Base-by-base conservation (phyloP, 2,797 vertebrate species). In the Thaleichthys pacificus region DNA sequence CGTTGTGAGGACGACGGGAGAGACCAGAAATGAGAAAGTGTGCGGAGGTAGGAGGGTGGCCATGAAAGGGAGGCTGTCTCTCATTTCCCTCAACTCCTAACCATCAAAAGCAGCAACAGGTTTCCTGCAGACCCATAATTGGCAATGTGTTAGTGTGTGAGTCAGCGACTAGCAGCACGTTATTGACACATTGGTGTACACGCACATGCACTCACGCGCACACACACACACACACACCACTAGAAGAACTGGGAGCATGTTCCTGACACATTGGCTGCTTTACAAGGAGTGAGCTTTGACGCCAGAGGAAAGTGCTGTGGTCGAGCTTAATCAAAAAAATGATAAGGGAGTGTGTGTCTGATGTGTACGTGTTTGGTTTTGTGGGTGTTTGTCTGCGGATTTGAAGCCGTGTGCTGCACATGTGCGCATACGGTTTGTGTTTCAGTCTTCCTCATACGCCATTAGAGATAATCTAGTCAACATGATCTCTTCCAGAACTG, bases 101-200 rank as follows among this genome's bases (percentile, higher is more conserved):
- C 68, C 69, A 60, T 70, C 60, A 72, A 71, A 70, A 75, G 73
- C 74, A 66, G 66, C 42, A 54, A 70, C 74, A 42, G 69, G 74
- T 54, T 71, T 57, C 14, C 47, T 76, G 70, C 66, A 73, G 70
- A 22, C 68, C 78, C 72, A 72, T 83, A 85, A 76, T 76, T 82
- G 82, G 80, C 73, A 73, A 81, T 70, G 74, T 78, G 73, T 68
- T 42, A 42, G 38, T 42, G 32, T 35, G 32, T 8, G 63, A 73
- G 61, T 63, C 61, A 62, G 66, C 62, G 21, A 49, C 21, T 57
- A 54, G 74, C 32, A 26, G 60, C 68, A 74, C 38, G 3, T 42
- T 42, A 42, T 42, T 42, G 38, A 42, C 38, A 38, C 35, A 12
- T 42, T 12, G 38, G 9, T 42, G 38, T 11, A 42, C 38, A 42